Evolutionary conservation across 2,888 invertebrate species (phyloP).

Genomic region (Blomia tropicalis): DNA sequence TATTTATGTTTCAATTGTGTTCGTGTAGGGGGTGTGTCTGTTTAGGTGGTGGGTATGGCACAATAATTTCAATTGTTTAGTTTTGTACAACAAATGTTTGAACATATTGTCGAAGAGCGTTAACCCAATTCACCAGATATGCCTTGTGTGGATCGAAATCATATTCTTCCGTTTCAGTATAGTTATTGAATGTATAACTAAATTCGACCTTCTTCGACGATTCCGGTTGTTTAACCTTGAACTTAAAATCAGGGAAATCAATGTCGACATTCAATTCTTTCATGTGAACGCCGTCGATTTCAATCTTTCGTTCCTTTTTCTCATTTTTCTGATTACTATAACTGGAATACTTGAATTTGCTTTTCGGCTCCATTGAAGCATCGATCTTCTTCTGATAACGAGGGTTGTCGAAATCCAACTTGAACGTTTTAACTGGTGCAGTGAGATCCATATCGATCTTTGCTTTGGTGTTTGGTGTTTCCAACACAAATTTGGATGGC

Average conservation of each 20-base stretch:
- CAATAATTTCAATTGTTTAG: too few relatives aligned
- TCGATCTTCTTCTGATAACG: neutral
- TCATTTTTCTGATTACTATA: neutral
- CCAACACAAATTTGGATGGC: neutral
- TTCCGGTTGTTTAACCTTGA: conserved; percentile 3
- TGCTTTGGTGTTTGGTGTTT: neutral
- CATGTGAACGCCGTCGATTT: neutral
- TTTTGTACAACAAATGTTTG: conserved; percentile 7
- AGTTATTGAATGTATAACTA: conserved; percentile 15
- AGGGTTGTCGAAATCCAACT: neutral
- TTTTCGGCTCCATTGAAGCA: neutral
- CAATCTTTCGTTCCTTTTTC: neutral
- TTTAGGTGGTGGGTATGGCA: too few relatives aligned
- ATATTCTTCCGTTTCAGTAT: conserved; percentile 10
- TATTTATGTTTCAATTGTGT: too few relatives aligned
- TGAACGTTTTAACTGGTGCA: conserved; percentile 1
- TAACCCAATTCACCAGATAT: neutral
- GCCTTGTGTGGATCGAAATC: conserved; percentile 10
- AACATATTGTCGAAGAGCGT: neutral
- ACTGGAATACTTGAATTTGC: neutral
- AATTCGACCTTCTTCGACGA: neutral
- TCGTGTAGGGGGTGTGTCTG: too few relatives aligned
- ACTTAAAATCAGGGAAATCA: neutral
- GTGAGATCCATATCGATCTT: neutral
- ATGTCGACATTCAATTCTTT: conserved; percentile 1